Evolutionary conservation across 1,140 invertebrate species (phyloP).

Genomic region (Procambarus virginalis): DNA sequence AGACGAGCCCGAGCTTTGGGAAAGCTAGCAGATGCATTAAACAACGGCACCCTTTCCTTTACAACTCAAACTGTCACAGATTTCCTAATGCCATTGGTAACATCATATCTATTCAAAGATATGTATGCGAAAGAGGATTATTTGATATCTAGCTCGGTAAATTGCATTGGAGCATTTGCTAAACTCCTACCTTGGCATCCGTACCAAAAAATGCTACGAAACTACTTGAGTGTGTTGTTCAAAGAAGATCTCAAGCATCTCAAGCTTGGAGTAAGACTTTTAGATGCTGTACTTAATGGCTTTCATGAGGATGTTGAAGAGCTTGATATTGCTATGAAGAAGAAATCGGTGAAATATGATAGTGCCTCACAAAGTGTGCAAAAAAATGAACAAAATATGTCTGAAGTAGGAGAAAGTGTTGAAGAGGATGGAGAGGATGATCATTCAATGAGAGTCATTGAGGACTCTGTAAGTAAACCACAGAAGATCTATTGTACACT

Average conservation of each 20-base stretch:
- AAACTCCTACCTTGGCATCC: constrained; percentile 88
- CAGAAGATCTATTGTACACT: constrained; percentile 81
- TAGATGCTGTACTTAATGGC: constrained; percentile 88
- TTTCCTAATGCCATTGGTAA: constrained; percentile 89
- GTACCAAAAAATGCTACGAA: constrained; percentile 86
- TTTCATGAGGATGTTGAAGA: constrained; percentile 87
- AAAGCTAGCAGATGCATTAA: constrained; percentile 72
- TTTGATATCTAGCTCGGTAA: constrained; percentile 76
- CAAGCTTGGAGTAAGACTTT: constrained; percentile 86
- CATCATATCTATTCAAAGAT: constrained; percentile 86
- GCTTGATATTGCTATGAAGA: neutral
- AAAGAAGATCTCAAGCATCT: constrained; percentile 83
- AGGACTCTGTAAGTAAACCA: constrained; percentile 40
- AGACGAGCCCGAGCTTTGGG: constrained; percentile 79
- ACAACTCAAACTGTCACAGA: constrained; percentile 84
- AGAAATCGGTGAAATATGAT: neutral
- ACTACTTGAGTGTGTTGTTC: constrained; percentile 84
- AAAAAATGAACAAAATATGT: neutral
- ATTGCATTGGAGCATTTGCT: constrained; percentile 81
- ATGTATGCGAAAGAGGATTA: constrained; percentile 84
- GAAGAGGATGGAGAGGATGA: constrained; percentile 1
- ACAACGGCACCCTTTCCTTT: constrained; percentile 78
- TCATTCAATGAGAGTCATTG: constrained; percentile 16
- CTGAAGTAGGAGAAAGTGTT: neutral
- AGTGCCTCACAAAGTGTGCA: neutral